phyloP scores from a whole-genome alignment of 2,113 vertebrate genomes.

The Noturus placidus region DNA sequence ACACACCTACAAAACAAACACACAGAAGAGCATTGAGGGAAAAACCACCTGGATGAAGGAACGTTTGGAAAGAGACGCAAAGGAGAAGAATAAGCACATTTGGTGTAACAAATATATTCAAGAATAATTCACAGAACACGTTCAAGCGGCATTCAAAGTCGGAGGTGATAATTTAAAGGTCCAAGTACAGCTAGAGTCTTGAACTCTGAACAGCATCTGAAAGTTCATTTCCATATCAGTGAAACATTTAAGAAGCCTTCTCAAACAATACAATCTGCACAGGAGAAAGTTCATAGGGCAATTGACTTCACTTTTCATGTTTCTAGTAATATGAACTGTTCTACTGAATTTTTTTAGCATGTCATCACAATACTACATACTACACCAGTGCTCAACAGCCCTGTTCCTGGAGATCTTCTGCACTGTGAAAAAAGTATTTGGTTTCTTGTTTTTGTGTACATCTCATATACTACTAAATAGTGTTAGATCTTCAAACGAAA shows the following conservation, averaged over 20 bases:
- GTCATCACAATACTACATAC: not conserved
- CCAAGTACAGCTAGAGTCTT: not conserved
- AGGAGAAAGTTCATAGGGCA: not conserved
- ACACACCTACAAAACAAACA: slow-evolving; percentile 41
- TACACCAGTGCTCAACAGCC: too few relatives aligned
- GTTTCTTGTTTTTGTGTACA: too few relatives aligned
- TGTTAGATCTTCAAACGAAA: too few relatives aligned
- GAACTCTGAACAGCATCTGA: not conserved
- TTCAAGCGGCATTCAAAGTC: not conserved
- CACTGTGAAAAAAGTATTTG: too few relatives aligned
- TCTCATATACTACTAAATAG: too few relatives aligned
- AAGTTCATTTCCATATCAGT: not conserved
- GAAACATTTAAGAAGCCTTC: not conserved
- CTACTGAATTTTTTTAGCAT: not conserved
- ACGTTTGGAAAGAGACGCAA: not conserved
- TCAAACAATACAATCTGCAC: not conserved
- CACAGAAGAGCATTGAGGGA: not conserved
- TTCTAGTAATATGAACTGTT: not conserved
- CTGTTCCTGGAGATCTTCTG: too few relatives aligned
- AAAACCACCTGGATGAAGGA: not conserved
- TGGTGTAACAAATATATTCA: too few relatives aligned
- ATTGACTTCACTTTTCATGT: not conserved
- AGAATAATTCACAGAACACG: not conserved
- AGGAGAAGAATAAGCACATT: not conserved
- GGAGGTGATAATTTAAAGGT: not conserved